phyloP scores from a whole-genome alignment of 2,888 invertebrate genomes.

The Tanytarsus gracilentus region DNA sequence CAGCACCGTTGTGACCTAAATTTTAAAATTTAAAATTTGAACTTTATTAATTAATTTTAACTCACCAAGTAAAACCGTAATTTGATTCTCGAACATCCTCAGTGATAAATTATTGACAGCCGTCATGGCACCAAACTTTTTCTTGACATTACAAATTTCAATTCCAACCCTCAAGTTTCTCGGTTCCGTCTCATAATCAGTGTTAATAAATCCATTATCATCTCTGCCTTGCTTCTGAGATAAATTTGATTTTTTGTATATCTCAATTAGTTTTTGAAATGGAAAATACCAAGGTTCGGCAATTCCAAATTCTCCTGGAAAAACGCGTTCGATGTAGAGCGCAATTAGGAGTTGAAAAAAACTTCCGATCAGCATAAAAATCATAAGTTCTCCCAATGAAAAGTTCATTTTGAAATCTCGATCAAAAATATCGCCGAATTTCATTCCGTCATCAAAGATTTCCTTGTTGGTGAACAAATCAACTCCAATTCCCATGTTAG shows the following conservation, averaged over 20 bases:
- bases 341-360: constrained; percentile 61
- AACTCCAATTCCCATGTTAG: constrained; percentile 4
- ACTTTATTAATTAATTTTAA: too few relatives aligned
- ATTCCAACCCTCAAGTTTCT: constrained; percentile 44
- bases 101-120: constrained; percentile 62
- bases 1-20: constrained; percentile 48
- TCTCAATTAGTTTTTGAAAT: too few relatives aligned
- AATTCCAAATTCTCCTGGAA: constrained; percentile 72
- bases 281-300: constrained; percentile 69
- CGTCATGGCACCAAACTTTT: constrained; percentile 48
- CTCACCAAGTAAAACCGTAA: constrained; percentile 71
- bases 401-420: constrained; percentile 54
- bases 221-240: too few relatives aligned
- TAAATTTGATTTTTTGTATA: too few relatives aligned
- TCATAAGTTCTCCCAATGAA: constrained; percentile 55
- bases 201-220: too few relatives aligned
- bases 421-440: background rate
- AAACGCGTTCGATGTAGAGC: constrained; percentile 68
- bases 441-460: background rate
- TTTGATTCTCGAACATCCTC: constrained; percentile 81
- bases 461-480: background rate
- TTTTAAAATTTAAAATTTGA: too few relatives aligned
- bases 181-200: constrained; percentile 45
- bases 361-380: constrained; percentile 59
- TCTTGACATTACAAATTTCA: constrained; percentile 53